Conservation (phyloP, 2,113 vertebrate species). For the Chascanopsetta lugubris region DNA sequence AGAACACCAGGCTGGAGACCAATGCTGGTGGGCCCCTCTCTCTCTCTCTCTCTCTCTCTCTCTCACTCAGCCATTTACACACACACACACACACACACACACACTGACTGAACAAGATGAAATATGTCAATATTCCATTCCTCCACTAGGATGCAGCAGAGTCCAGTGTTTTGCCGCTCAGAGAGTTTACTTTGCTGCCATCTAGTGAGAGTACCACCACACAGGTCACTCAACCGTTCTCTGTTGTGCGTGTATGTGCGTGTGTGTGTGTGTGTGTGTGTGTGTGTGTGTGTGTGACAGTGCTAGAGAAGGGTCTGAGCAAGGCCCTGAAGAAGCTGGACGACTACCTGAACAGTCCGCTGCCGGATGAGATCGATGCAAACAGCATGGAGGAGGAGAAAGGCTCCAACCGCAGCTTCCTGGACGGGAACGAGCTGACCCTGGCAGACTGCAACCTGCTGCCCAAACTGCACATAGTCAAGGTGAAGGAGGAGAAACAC, state of each 20-base stretch:
- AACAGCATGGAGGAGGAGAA: slow-evolving; percentile 87
- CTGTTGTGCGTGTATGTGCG: not conserved
- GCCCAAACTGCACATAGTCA: slow-evolving; percentile 97
- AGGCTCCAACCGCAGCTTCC: slow-evolving; percentile 87
- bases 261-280: not conserved
- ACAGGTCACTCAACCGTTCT: not conserved
- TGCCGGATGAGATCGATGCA: slow-evolving; percentile 93
- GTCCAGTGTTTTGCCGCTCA: slow-evolving; percentile 20
- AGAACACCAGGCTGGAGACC: slow-evolving; percentile 92
- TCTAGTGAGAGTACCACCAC: slow-evolving; percentile 35
- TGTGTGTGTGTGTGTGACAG: slow-evolving; percentile 69
- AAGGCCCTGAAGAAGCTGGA: slow-evolving; percentile 92
- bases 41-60: slow-evolving; percentile 30
- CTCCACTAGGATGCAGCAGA: slow-evolving; percentile 72
- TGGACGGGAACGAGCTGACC: slow-evolving; percentile 93
- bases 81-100: slow-evolving; percentile 26
- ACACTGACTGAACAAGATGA: slow-evolving; percentile 1
- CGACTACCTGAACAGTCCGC: slow-evolving; percentile 87
- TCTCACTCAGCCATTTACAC: no score
- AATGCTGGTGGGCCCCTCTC: slow-evolving; percentile 86
- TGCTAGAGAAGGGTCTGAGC: slow-evolving; percentile 87
- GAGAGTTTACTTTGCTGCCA: slow-evolving; percentile 51
- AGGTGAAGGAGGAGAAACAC: slow-evolving; percentile 84
- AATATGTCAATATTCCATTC: not conserved
- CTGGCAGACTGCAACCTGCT: slow-evolving; percentile 98